Evolutionary conservation across 2,888 invertebrate species (phyloP).

Genomic region (Dynastes maya): DNA sequence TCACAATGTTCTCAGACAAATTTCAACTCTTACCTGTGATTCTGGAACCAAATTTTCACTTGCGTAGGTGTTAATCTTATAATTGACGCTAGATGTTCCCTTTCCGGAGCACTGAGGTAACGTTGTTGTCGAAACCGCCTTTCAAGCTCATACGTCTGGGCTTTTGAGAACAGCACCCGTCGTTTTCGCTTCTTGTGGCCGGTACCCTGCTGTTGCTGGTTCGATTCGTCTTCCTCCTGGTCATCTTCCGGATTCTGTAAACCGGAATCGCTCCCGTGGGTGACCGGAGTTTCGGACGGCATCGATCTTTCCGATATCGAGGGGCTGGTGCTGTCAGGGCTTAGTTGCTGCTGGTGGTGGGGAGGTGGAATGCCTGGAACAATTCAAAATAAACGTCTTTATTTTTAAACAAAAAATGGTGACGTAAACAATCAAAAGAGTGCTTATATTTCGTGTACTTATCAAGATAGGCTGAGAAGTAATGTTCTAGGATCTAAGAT

Average conservation of each 20-base stretch:
- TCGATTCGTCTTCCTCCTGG: conserved; percentile 72
- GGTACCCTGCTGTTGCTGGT: conserved; percentile 68
- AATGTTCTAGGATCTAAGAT: too few relatives aligned
- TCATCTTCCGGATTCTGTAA: conserved; percentile 70
- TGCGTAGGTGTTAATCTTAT: conserved; percentile 98
- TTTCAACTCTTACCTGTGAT: conserved; percentile 79
- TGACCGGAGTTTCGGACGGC: conserved; percentile 62
- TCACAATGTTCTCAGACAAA: too few relatives aligned
- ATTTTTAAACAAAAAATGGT: too few relatives aligned
- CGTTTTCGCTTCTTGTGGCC: conserved; percentile 93
- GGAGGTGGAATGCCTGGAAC: conserved; percentile 53
- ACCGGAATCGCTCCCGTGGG: conserved; percentile 60
- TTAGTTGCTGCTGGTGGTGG: conserved; percentile 76
- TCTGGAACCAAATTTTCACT: conserved; percentile 99
- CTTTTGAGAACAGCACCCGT: conserved; percentile 96
- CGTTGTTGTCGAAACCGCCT: conserved; percentile 95
- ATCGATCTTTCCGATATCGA: conserved; percentile 83
- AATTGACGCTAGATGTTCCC: conserved; percentile 95
- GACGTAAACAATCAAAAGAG: too few relatives aligned
- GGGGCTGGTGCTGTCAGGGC: conserved; percentile 90
- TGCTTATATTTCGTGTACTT: too few relatives aligned
- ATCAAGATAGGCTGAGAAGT: too few relatives aligned
- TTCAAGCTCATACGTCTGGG: conserved; percentile 97
- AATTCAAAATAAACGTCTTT: background rate
- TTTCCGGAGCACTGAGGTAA: conserved; percentile 97